Conservation (phyloP, 2,797 vertebrate species). For the Rhinella marina region DNA sequence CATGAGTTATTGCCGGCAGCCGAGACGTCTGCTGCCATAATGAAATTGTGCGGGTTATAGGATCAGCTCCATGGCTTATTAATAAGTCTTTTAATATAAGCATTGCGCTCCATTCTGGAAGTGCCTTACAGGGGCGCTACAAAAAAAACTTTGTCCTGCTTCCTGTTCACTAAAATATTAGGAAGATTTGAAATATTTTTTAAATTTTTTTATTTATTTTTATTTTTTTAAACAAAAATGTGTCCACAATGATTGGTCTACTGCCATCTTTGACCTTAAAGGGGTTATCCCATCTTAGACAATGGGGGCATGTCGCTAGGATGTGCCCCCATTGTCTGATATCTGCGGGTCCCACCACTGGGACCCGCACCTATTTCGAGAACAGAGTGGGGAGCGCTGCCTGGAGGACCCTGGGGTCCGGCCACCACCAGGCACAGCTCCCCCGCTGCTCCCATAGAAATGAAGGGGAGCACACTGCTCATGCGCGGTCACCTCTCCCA, state of each 20-base stretch:
- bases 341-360: too few species aligned
- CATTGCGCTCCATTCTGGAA: neutral
- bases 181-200: neutral
- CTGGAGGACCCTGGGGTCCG: too few species aligned
- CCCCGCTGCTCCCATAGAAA: too few species aligned
- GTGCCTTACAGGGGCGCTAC: neutral
- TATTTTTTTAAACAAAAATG: neutral
- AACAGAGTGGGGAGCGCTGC: too few species aligned
- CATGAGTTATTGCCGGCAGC: constrained; percentile 31
- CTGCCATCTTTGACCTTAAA: too few species aligned
- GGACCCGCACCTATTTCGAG: too few species aligned
- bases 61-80: neutral
- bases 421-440: too few species aligned
- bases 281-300: too few species aligned
- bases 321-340: too few species aligned
- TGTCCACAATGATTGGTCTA: neutral
- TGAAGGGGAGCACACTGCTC: too few species aligned
- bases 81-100: neutral
- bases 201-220: neutral
- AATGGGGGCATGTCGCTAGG: too few species aligned
- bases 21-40: constrained; percentile 22
- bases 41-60: constrained; percentile 17
- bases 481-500: too few species aligned
- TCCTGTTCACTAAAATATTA: neutral
- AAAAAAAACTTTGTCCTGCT: neutral